Evolutionary conservation across 2,888 invertebrate species (phyloP).

Genomic region (Eubasilissa splendida): DNA sequence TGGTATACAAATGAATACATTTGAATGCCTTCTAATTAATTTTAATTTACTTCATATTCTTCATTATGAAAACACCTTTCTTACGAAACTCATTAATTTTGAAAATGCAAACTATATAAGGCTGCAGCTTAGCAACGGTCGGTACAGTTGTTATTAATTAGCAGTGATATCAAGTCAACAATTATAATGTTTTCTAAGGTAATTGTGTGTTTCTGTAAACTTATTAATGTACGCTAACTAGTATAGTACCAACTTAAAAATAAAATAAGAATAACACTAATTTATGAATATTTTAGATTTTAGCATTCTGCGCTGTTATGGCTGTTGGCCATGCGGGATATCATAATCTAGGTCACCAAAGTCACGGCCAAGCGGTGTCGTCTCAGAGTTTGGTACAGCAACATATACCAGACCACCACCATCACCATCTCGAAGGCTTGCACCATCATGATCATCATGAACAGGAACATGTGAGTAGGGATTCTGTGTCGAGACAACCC

Average conservation of each 20-base stretch:
- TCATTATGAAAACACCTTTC: background rate
- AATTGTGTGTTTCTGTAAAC: background rate
- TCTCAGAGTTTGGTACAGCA: slow-evolving; percentile 44
- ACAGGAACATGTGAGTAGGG: slow-evolving; percentile 26
- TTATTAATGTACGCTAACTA: too few species aligned
- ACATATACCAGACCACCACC: slow-evolving; percentile 37
- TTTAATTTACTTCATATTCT: background rate
- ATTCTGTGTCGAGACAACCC: too few species aligned
- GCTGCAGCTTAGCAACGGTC: background rate
- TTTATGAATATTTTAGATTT: slow-evolving; percentile 13
- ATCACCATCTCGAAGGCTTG: slow-evolving; percentile 29
- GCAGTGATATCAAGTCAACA: slow-evolving; percentile 1
- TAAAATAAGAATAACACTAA: too few species aligned
- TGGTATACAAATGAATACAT: background rate
- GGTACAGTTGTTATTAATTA: slow-evolving; percentile 26
- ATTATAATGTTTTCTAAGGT: slow-evolving; percentile 20
- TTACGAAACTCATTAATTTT: slow-evolving; percentile 17
- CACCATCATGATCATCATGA: slow-evolving; percentile 37
- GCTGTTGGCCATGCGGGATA: slow-evolving; percentile 26
- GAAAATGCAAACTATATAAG: slow-evolving; percentile 36
- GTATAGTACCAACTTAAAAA: too few species aligned
- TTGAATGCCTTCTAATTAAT: slow-evolving; percentile 1
- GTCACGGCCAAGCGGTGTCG: slow-evolving; percentile 44
- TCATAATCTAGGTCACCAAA: slow-evolving; percentile 31
- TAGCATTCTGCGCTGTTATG: slow-evolving; percentile 29